Conservation (phyloP, 1,140 invertebrate species). For the Homalodisca vitripennis region DNA sequence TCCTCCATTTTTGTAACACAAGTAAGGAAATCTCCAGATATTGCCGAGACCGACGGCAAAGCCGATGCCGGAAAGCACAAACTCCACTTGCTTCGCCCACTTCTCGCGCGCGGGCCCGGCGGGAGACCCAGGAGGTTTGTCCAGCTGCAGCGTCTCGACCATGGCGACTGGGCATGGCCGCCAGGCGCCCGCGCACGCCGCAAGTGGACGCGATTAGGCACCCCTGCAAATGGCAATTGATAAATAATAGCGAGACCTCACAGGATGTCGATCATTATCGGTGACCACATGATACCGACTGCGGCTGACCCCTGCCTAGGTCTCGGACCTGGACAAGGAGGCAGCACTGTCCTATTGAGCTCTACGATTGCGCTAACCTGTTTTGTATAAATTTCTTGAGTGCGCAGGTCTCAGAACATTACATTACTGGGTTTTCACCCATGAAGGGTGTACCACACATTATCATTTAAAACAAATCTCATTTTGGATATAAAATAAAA, state of each 20-base stretch:
- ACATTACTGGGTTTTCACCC: no score
- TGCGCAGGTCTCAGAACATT: no score
- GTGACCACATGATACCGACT: no score
- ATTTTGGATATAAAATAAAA: no score
- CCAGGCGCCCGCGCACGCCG: neutral
- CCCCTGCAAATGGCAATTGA: neutral
- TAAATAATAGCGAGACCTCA: neutral
- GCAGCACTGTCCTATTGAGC: no score
- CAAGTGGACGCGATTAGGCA: neutral
- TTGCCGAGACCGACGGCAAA: slow-evolving; percentile 53
- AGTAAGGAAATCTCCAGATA: slow-evolving; percentile 59
- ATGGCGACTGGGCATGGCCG: neutral
- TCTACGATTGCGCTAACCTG: no score
- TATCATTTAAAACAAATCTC: no score
- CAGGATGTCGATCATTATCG: neutral
- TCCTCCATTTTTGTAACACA: slow-evolving; percentile 57
- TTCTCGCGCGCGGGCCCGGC: slow-evolving; percentile 36
- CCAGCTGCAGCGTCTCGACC: neutral
- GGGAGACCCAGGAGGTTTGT: neutral
- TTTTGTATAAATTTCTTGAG: no score
- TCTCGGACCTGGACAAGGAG: neutral
- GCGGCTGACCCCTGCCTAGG: no score
- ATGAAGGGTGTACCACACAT: no score
- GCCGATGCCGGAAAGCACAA: slow-evolving; percentile 47
- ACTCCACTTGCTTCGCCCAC: slow-evolving; percentile 43